Evolutionary conservation across 2,797 vertebrate genomes (phyloP).

Genomic region (Mycteria americana): DNA sequence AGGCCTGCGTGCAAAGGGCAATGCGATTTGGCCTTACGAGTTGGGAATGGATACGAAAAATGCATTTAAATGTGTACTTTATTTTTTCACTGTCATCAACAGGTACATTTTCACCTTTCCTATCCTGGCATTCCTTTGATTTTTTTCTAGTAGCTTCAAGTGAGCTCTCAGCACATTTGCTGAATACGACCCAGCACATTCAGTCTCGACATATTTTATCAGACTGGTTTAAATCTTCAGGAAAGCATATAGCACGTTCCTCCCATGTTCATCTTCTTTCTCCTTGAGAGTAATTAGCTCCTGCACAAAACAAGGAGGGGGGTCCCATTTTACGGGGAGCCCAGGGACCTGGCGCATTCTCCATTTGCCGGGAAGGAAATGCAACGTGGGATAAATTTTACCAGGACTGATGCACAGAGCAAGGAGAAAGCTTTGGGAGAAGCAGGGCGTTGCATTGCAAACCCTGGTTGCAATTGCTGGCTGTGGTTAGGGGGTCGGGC

Average conservation of each 20-base stretch:
- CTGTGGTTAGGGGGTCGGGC: background rate
- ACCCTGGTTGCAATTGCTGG: background rate
- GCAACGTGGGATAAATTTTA: fast-evolving
- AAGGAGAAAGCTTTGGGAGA: background rate
- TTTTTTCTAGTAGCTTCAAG: background rate
- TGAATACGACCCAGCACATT: background rate
- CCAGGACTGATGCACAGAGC: fast-evolving
- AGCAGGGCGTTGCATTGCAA: background rate
- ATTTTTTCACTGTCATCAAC: background rate
- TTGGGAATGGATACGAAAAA: background rate
- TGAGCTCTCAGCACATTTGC: background rate
- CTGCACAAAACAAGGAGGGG: background rate
- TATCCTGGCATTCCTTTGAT: background rate
- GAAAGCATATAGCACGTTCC: fast-evolving
- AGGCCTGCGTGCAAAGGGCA: background rate
- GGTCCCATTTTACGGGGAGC: fast-evolving
- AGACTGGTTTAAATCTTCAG: background rate
- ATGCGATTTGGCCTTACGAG: fast-evolving
- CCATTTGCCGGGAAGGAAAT: fast-evolving
- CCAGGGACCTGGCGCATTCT: background rate
- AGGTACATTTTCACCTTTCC: background rate
- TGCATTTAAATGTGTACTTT: background rate
- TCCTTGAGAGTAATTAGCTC: background rate
- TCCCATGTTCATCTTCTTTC: background rate
- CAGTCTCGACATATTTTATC: background rate